These are phyloP conservation scores for Chrysaora quinquecirrha DNA, from an alignment of 30 jellyfish, hydroid and myxozoan species.

Conservation along the genomic window DNA sequence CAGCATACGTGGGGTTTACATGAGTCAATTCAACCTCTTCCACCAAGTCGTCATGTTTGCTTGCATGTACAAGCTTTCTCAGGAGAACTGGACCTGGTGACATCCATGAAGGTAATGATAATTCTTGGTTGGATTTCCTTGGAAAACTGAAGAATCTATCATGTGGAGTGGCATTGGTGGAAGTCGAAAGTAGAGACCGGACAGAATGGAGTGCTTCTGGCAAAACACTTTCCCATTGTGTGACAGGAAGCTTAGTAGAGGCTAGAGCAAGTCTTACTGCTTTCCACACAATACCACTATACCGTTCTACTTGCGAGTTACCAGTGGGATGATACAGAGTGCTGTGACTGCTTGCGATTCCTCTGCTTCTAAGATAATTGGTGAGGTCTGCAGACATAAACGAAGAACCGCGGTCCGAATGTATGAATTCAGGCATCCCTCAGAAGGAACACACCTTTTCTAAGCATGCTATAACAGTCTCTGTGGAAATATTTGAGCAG, in stretches of 20 bases:
- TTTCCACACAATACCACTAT: constrained; percentile 55
- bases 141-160: constrained; percentile 56
- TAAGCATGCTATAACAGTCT: constrained; percentile 53
- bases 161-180: constrained; percentile 87
- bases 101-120: constrained; percentile 69
- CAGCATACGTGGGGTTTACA: constrained; percentile 62
- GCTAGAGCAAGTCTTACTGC: constrained; percentile 44
- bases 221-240: constrained; percentile 66
- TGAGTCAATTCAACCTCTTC: constrained; percentile 71
- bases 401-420: constrained; percentile 77
- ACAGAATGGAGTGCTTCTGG: constrained; percentile 79
- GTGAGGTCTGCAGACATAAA: constrained; percentile 49
- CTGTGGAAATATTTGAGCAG: constrained; percentile 40
- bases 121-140: constrained; percentile 40
- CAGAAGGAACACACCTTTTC: constrained; percentile 29
- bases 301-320: constrained; percentile 60
- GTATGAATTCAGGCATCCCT: constrained; percentile 66
- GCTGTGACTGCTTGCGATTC: constrained; percentile 56
- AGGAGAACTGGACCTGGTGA: constrained; percentile 74
- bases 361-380: constrained; percentile 21
- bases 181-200: constrained; percentile 74
- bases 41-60: constrained; percentile 59
- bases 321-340: constrained; percentile 67
- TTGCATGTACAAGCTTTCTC: constrained; percentile 43
- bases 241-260: constrained; percentile 40